Conservation (phyloP, 2,888 invertebrate genomes). For the Hydrotaea diabolus region DNA sequence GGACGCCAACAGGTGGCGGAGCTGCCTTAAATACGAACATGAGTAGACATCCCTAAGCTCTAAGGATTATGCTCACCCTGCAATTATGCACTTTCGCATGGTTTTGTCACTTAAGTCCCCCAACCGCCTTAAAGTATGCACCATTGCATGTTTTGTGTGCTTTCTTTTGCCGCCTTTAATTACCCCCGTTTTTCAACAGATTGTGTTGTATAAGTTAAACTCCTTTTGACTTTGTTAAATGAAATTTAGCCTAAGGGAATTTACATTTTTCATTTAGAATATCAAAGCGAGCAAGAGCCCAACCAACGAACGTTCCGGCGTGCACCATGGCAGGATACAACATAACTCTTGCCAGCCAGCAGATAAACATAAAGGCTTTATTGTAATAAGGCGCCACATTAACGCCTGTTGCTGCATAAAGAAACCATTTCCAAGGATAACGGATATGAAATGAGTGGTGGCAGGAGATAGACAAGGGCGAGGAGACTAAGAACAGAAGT, state of each 20-base stretch:
- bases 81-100: background rate
- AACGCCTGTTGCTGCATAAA: constrained; percentile 65
- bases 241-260: constrained; percentile 68
- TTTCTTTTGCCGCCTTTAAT: constrained; percentile 16
- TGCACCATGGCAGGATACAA: constrained; percentile 4
- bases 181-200: background rate
- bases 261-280: constrained; percentile 66
- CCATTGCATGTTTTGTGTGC: background rate
- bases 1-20: no score
- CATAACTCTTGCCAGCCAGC: constrained; percentile 30
- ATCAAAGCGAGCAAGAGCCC: constrained; percentile 55
- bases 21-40: no score
- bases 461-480: background rate
- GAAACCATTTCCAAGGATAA: constrained; percentile 17
- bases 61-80: background rate
- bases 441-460: background rate
- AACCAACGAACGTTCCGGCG: constrained; percentile 12
- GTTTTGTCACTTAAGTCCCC: background rate
- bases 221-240: constrained; percentile 40
- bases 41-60: no score
- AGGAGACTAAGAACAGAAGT: constrained; percentile 2
- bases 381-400: constrained; percentile 62
- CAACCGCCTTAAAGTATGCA: background rate
- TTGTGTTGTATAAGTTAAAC: constrained; percentile 5
- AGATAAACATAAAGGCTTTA: constrained; percentile 41